A percentile compares a stretch with the other conserved stretches of the same genome.
Conservation (phyloP, 2,113 vertebrate genomes). For the Percina caprodes region DNA sequence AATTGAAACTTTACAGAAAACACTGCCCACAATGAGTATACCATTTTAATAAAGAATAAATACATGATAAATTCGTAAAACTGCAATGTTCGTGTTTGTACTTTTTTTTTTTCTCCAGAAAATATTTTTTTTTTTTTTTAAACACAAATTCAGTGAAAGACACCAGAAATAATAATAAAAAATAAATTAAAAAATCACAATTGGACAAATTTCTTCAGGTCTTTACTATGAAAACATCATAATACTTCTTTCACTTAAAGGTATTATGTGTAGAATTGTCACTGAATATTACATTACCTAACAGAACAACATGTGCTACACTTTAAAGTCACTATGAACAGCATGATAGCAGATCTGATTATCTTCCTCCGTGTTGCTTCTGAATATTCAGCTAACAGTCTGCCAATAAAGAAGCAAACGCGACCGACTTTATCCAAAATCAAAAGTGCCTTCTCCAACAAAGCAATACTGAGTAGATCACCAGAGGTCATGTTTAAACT, state of each 20-base stretch:
- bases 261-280: conserved; percentile 72
- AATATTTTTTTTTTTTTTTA: conserved; percentile 57
- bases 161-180: conserved; percentile 43
- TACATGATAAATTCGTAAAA: conserved; percentile 60
- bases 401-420: conserved; percentile 44
- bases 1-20: conserved; percentile 68
- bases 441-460: conserved; percentile 23
- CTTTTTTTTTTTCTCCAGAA: conserved; percentile 41
- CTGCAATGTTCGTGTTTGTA: conserved; percentile 53
- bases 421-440: conserved; percentile 27
- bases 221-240: conserved; percentile 47
- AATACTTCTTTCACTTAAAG: conserved; percentile 60
- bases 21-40: conserved; percentile 76
- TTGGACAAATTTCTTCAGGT: conserved; percentile 42
- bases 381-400: conserved; percentile 41
- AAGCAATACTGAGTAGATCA: conserved; percentile 10
- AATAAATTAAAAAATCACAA: conserved; percentile 56
- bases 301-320: conserved; percentile 55
- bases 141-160: conserved; percentile 67
- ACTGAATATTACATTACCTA: conserved; percentile 29
- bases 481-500: conserved; percentile 36
- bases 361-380: conserved; percentile 31
- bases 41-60: conserved; percentile 73
- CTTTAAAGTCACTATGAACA: conserved; percentile 43
- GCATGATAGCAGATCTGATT: conserved; percentile 37